Evolutionary conservation across 2,113 vertebrate genomes (phyloP).

Genomic region (Boulengeromyrus knoepffleri): DNA sequence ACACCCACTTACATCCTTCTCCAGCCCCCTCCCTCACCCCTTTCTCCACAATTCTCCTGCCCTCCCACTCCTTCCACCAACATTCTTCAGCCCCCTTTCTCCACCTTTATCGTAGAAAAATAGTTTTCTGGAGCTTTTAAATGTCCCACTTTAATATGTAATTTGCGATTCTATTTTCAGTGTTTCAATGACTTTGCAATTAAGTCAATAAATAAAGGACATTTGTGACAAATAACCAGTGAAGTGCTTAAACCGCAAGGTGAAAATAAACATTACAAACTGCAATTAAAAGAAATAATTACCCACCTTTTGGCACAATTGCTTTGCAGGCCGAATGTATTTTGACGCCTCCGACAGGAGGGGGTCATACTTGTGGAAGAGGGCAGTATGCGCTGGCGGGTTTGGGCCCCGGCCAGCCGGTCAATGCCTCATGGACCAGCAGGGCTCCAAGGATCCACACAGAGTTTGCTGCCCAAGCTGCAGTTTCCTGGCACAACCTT

Average conservation of each 20-base stretch:
- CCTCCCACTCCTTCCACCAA: too few relatives aligned
- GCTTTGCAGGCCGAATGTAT: slow-evolving; percentile 9
- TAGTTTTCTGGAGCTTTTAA: not conserved
- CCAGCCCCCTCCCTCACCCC: too few relatives aligned
- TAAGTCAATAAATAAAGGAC: not conserved
- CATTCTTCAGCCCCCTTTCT: not conserved
- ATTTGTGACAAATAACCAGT: not conserved
- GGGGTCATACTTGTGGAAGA: not conserved
- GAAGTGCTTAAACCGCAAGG: not conserved
- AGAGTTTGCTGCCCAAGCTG: not conserved
- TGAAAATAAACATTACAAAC: slow-evolving; percentile 7
- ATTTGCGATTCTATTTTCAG: not conserved
- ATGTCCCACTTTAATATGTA: not conserved
- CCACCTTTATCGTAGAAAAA: not conserved
- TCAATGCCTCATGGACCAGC: not conserved
- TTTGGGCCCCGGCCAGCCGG: not conserved
- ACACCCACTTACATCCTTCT: not conserved
- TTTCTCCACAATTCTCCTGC: not conserved
- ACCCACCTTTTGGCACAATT: slow-evolving; percentile 26
- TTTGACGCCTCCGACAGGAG: slow-evolving; percentile 7
- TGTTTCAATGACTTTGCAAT: not conserved
- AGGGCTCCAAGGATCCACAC: too few relatives aligned
- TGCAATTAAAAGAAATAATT: slow-evolving; percentile 19
- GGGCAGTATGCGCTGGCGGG: not conserved
- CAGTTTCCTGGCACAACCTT: not conserved